Conservation (phyloP, 2,797 vertebrate species). For the Microctenopoma lineatum region DNA sequence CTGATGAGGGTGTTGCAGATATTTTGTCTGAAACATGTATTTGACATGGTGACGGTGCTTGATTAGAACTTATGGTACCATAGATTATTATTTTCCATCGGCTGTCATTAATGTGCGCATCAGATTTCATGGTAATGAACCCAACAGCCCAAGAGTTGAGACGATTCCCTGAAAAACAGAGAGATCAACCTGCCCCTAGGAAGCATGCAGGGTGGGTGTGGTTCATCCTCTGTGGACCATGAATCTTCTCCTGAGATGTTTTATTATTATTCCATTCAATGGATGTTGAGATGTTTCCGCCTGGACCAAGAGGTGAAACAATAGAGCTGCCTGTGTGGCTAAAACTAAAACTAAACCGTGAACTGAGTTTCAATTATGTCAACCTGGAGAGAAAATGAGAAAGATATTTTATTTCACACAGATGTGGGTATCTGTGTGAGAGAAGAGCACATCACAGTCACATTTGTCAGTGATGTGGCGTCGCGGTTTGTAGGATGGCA, state of each 20-base stretch:
- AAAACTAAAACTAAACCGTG: neutral
- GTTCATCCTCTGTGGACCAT: neutral
- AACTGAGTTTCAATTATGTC: neutral
- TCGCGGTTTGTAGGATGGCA: neutral
- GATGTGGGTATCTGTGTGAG: neutral
- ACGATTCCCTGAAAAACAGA: neutral
- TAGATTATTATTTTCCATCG: neutral
- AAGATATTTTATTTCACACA: neutral
- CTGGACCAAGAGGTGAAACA: neutral
- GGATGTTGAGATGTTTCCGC: neutral
- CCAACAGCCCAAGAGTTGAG: neutral
- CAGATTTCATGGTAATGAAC: neutral
- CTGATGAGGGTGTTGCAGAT: too few relatives aligned
- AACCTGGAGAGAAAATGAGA: neutral
- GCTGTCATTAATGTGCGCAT: neutral
- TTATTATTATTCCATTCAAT: neutral
- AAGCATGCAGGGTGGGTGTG: too few relatives aligned
- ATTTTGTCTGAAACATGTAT: too few relatives aligned
- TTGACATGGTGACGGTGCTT: too few relatives aligned
- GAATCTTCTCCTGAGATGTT: neutral
- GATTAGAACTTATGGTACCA: too few relatives aligned
- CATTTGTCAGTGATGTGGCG: conserved; percentile 3
- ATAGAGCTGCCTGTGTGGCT: neutral
- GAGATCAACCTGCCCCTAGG: neutral
- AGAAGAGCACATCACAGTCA: conserved; percentile 2